Percentiles rank a stretch among this genome's conserved stretches.
phyloP scores from a whole-genome alignment of 2,888 invertebrate species.

The Chrysolina americana region DNA sequence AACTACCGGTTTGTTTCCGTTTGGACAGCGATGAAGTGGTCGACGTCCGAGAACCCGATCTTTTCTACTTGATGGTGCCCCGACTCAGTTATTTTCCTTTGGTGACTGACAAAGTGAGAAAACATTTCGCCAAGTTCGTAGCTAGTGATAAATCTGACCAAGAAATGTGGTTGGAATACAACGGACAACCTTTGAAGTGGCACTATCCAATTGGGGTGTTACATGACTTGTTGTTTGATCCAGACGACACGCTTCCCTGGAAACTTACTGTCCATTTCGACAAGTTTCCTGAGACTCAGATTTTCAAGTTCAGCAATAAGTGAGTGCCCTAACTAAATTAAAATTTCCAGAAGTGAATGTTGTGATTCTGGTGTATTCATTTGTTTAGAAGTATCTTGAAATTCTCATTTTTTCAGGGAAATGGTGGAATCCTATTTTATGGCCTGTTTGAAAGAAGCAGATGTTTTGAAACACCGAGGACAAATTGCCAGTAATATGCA shows the following conservation, averaged over 20 bases:
- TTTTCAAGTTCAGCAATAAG: constrained; percentile 91
- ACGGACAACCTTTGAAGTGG: constrained; percentile 93
- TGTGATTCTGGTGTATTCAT: not conserved
- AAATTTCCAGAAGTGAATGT: too few relatives aligned
- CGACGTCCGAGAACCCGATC: constrained; percentile 91
- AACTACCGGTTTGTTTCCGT: constrained; percentile 93
- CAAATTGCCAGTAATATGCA: constrained; percentile 93
- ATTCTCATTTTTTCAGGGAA: constrained; percentile 76
- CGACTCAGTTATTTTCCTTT: constrained; percentile 94
- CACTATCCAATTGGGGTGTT: constrained; percentile 91
- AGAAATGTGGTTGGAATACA: constrained; percentile 96
- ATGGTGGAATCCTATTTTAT: constrained; percentile 94
- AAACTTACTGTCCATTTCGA: constrained; percentile 93
- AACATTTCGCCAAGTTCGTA: constrained; percentile 89
- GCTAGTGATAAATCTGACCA: constrained; percentile 85
- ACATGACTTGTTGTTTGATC: constrained; percentile 83
- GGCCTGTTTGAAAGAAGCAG: constrained; percentile 97
- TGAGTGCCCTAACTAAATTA: constrained; percentile 65
- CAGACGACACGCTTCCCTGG: constrained; percentile 90
- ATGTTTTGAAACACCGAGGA: constrained; percentile 95
- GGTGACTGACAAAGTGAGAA: constrained; percentile 94
- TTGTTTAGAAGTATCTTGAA: not conserved
- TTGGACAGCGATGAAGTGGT: constrained; percentile 90
- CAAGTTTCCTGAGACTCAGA: constrained; percentile 90
- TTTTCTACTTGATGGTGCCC: constrained; percentile 94